A percentile compares a stretch with the other conserved stretches of the same genome.
Conservation (phyloP, 2,797 vertebrate genomes). For the Scolopax bukidnonensis region DNA sequence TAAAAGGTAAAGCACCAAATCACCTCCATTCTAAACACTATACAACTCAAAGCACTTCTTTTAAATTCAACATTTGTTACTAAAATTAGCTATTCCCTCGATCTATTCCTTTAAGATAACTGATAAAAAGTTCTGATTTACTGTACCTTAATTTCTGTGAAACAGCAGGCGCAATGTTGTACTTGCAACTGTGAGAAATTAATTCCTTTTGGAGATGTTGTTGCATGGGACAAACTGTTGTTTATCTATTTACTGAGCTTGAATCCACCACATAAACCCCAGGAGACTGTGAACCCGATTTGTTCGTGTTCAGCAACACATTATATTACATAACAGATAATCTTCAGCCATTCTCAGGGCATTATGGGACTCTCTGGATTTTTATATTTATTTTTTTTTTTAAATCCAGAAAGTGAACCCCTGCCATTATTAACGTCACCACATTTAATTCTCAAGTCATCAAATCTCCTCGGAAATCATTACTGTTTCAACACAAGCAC, state of each 20-base stretch:
- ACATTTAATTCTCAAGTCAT: background rate
- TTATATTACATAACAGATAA: conserved; percentile 72
- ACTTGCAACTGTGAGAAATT: background rate
- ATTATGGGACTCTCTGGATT: conserved; percentile 22
- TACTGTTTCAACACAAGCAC: background rate
- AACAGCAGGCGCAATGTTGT: background rate
- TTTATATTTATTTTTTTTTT: background rate
- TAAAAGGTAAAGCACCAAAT: background rate
- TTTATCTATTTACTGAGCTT: background rate
- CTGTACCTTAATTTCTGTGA: conserved; percentile 27
- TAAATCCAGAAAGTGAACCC: conserved; percentile 27
- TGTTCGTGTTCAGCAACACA: background rate
- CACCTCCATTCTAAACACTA: background rate
- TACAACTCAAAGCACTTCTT: background rate
- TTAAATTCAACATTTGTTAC: background rate
- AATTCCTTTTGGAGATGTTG: background rate
- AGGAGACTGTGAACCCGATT: background rate
- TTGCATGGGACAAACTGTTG: background rate
- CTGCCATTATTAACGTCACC: conserved; percentile 1
- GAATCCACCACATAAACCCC: background rate
- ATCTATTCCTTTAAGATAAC: background rate
- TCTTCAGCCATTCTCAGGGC: conserved; percentile 49
- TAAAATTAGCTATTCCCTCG: background rate
- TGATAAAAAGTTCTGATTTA: background rate
- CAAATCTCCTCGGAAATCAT: background rate